phyloP scores from a whole-genome alignment of 2,888 invertebrate genomes.

The Seira musarum region DNA sequence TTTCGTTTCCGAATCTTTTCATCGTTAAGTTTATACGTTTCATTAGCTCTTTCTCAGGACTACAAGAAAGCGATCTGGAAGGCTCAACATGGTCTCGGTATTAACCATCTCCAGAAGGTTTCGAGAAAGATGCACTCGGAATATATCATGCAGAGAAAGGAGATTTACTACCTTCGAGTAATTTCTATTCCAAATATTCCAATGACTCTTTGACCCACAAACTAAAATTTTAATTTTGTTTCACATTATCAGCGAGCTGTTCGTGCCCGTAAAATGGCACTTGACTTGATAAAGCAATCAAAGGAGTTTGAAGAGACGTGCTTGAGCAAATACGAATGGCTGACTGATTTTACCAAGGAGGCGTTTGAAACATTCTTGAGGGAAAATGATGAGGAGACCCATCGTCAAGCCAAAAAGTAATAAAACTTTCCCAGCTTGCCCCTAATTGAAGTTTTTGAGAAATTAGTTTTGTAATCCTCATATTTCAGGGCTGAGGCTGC shows the following conservation, averaged over 20 bases:
- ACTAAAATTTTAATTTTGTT: too few relatives aligned
- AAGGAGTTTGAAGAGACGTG: constrained; percentile 65
- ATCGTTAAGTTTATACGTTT: not conserved
- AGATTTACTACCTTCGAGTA: constrained; percentile 66
- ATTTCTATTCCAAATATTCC: constrained; percentile 16
- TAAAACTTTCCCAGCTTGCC: too few relatives aligned
- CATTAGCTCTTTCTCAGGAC: constrained; percentile 54
- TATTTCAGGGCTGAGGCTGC: constrained; percentile 63
- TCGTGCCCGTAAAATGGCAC: constrained; percentile 62
- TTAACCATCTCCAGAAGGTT: constrained; percentile 67
- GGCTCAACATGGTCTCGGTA: constrained; percentile 64
- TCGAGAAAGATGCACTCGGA: constrained; percentile 66
- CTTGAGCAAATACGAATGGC: constrained; percentile 67
- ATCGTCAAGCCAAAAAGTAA: constrained; percentile 62
- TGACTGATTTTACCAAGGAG: constrained; percentile 65
- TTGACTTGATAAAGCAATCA: constrained; percentile 59
- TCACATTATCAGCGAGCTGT: constrained; percentile 51
- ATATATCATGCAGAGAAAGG: constrained; percentile 66
- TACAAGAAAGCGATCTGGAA: constrained; percentile 66
- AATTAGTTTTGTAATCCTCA: not conserved
- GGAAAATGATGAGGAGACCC: constrained; percentile 67
- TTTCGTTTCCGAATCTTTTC: constrained; percentile 4
- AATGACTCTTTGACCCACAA: too few relatives aligned
- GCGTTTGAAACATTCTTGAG: constrained; percentile 65
- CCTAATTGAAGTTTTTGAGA: not conserved